Evolutionary conservation across 2,888 invertebrate species (phyloP).

Genomic region (Watsonalla cultraria): DNA sequence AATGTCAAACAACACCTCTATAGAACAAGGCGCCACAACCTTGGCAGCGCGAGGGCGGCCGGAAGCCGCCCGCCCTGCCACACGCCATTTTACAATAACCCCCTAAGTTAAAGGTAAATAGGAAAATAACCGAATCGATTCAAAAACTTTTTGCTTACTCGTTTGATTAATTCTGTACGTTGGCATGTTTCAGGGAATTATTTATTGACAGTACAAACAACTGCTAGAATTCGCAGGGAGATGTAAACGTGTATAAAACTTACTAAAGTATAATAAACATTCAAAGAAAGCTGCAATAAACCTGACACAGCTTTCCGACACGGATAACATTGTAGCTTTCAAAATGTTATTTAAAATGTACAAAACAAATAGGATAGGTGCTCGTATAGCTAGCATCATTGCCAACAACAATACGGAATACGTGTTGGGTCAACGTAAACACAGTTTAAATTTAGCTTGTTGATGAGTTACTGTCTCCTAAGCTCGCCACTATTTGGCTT

Average conservation of each 20-base stretch:
- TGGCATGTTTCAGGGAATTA: too few species aligned
- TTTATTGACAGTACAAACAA: too few species aligned
- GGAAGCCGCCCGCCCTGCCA: conserved; percentile 40
- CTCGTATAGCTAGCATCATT: not conserved
- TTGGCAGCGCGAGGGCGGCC: conserved; percentile 31
- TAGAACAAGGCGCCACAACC: conserved; percentile 19
- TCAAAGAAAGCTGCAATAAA: too few species aligned
- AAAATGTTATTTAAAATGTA: not conserved
- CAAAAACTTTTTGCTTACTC: conserved; percentile 34
- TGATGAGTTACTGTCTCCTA: conserved; percentile 16
- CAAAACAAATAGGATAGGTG: not conserved
- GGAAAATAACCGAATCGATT: conserved; percentile 36
- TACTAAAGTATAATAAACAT: too few species aligned
- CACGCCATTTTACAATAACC: conserved; percentile 59
- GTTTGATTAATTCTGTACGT: conserved; percentile 7
- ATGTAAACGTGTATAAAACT: too few species aligned
- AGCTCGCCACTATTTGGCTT: not conserved
- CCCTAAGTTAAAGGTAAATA: conserved; percentile 33
- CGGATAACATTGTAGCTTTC: not conserved
- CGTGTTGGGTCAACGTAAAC: conserved; percentile 33
- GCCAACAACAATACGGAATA: conserved; percentile 36
- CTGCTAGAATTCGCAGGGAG: too few species aligned
- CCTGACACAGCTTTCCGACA: too few species aligned
- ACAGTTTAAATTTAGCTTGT: conserved; percentile 37
- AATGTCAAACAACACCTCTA: conserved; percentile 9